A percentile compares a stretch with the other conserved stretches of the same genome.
Conservation (phyloP, 2,113 vertebrate species). For the Oncorhynchus gorbuscha region DNA sequence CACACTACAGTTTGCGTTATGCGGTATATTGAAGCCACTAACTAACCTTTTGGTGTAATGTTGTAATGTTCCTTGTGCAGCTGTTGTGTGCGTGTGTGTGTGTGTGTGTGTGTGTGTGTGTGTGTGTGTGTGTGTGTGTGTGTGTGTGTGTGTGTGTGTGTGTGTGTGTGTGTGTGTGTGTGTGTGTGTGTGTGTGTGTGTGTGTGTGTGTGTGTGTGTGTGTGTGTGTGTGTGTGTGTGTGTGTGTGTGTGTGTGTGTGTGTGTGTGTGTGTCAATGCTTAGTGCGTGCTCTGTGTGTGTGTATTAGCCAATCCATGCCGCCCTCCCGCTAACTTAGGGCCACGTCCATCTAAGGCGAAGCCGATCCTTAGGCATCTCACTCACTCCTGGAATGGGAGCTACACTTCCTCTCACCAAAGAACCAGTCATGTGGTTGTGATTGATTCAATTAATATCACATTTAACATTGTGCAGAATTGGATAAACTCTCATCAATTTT, state of each 20-base stretch:
- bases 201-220: not conserved
- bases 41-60: not conserved
- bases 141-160: not conserved
- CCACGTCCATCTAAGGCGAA: not conserved
- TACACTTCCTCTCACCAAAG: not conserved
- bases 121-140: not conserved
- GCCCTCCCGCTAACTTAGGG: too few relatives aligned
- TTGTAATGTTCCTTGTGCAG: not conserved
- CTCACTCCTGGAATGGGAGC: not conserved
- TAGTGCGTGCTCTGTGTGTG: not conserved
- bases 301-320: not conserved
- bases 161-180: slow-evolving; percentile 4
- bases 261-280: not conserved
- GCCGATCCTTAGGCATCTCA: not conserved
- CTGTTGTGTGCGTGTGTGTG: not conserved
- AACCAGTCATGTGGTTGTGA: not conserved
- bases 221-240: slow-evolving; percentile 7
- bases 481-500: not conserved
- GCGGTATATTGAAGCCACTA: too few relatives aligned
- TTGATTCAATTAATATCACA: not conserved
- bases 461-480: not conserved
- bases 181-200: not conserved
- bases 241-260: not conserved
- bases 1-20: too few relatives aligned
- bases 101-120: slow-evolving; percentile 4